Evolutionary conservation across 2,888 invertebrate species (phyloP).

Genomic region (Pasiphila rectangulata): DNA sequence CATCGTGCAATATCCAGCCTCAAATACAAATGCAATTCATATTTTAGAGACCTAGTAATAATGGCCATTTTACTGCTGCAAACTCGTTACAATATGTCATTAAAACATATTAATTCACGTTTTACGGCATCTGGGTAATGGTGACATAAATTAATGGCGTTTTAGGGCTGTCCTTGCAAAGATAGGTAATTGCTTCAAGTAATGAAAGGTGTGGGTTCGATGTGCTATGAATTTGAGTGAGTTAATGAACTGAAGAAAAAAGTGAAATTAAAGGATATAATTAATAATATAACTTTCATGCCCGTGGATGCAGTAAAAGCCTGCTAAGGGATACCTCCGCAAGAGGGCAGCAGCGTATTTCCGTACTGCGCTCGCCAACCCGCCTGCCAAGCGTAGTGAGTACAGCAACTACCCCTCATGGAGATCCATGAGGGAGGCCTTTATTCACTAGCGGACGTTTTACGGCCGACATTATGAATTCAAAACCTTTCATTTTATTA

Average conservation of each 20-base stretch:
- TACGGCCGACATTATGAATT: too few relatives aligned
- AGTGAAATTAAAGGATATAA: not conserved
- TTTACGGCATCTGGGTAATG: slow-evolving; percentile 33
- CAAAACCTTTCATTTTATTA: too few relatives aligned
- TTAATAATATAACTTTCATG: too few relatives aligned
- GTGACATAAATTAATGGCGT: slow-evolving; percentile 35
- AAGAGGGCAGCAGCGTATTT: too few relatives aligned
- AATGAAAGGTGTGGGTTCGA: not conserved
- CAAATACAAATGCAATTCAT: slow-evolving; percentile 26
- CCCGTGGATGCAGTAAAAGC: too few relatives aligned
- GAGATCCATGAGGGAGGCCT: too few relatives aligned
- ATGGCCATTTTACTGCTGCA: slow-evolving; percentile 38
- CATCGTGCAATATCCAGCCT: slow-evolving; percentile 6
- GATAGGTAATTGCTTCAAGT: slow-evolving; percentile 17
- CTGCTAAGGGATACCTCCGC: too few relatives aligned
- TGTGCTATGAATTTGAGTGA: not conserved
- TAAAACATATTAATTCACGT: slow-evolving; percentile 43
- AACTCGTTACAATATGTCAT: slow-evolving; percentile 41
- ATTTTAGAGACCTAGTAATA: slow-evolving; percentile 24
- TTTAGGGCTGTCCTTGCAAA: slow-evolving; percentile 25
- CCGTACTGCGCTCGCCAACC: too few relatives aligned
- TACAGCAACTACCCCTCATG: too few relatives aligned
- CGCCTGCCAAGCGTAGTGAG: too few relatives aligned
- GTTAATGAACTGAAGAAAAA: not conserved
- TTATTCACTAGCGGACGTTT: too few relatives aligned